phyloP scores from a whole-genome alignment of 2,113 vertebrate species.

The Riparia riparia region DNA sequence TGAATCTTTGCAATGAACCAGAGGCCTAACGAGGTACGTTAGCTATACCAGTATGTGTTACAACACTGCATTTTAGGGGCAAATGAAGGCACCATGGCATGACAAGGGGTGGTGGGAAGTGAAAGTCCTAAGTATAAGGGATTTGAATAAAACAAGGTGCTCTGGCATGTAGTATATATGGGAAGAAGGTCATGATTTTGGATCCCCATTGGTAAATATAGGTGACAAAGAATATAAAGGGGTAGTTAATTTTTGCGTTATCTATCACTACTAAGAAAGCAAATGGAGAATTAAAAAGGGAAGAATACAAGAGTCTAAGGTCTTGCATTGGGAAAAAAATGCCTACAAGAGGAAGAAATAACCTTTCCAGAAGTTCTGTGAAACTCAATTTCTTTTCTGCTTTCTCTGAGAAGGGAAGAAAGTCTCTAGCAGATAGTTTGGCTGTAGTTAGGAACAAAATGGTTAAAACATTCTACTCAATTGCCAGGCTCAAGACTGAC shows the following conservation, averaged over 20 bases:
- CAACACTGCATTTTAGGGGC: neutral
- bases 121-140: neutral
- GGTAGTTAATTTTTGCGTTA: neutral
- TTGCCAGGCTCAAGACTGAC: neutral
- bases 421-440: neutral
- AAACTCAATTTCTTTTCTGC: neutral
- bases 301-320: rapidly evolving
- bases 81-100: rapidly evolving
- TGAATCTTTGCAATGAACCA: neutral
- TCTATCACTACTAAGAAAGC: neutral
- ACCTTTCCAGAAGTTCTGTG: neutral
- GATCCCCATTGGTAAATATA: neutral
- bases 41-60: neutral
- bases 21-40: rapidly evolving
- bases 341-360: neutral
- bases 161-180: neutral
- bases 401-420: neutral
- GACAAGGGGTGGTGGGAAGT: neutral
- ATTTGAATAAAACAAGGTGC: neutral
- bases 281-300: neutral
- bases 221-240: neutral
- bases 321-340: neutral
- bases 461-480: neutral
- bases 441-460: neutral
- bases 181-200: neutral